These are phyloP conservation scores for Colossoma macropomum DNA, from an alignment of 2,113 vertebrate genomes.

Conservation along the genomic window DNA sequence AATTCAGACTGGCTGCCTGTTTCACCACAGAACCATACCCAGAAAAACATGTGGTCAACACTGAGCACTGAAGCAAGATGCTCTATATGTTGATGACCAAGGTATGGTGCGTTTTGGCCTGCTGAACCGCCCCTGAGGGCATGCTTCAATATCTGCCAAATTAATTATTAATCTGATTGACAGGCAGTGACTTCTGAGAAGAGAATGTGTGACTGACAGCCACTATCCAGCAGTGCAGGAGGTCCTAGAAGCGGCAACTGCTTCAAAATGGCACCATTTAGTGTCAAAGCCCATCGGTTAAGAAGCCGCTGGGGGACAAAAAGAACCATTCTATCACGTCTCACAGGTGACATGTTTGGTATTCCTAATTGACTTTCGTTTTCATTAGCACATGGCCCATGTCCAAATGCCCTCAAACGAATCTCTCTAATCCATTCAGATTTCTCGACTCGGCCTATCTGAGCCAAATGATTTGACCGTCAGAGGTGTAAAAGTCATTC, in stretches of 20 bases:
- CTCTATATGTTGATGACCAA: not conserved
- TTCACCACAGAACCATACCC: not conserved
- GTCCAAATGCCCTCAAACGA: slow-evolving; percentile 32
- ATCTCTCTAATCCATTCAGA: slow-evolving; percentile 44
- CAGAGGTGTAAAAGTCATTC: slow-evolving; percentile 27
- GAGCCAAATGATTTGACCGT: slow-evolving; percentile 33
- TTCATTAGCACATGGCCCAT: slow-evolving; percentile 33
- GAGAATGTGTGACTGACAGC: slow-evolving; percentile 42
- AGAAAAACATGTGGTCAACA: not conserved
- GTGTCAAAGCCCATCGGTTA: slow-evolving; percentile 15
- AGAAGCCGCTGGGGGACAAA: not conserved
- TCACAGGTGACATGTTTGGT: slow-evolving; percentile 11
- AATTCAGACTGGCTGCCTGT: no score
- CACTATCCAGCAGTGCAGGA: slow-evolving; percentile 19
- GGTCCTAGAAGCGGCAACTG: not conserved
- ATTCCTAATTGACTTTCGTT: slow-evolving; percentile 35
- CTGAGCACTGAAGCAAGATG: not conserved
- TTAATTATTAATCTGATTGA: slow-evolving; percentile 45
- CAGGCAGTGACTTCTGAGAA: slow-evolving; percentile 15
- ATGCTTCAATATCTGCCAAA: slow-evolving; percentile 38
- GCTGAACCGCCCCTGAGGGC: not conserved
- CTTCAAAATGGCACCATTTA: slow-evolving; percentile 19
- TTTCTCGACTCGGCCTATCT: slow-evolving; percentile 13
- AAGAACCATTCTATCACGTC: slow-evolving; percentile 15
- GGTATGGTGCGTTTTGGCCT: slow-evolving; percentile 10